These are phyloP conservation scores for Mus caroli DNA, from an alignment of 2,797 vertebrate species.

Conservation along the genomic window DNA sequence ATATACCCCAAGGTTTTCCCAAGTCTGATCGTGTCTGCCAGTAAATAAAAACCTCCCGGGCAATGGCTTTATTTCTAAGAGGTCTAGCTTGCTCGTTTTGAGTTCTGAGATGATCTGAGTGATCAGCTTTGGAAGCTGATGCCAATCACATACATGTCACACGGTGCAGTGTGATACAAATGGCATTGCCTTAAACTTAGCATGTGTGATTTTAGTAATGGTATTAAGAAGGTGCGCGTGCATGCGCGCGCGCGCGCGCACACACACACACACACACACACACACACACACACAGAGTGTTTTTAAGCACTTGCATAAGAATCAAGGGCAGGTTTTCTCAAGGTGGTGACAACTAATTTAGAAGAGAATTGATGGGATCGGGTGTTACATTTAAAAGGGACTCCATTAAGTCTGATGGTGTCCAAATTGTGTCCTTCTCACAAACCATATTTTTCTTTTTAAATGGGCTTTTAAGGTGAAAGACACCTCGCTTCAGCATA, in stretches of 20 bases:
- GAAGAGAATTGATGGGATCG: constrained; percentile 65
- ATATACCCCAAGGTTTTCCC: background rate
- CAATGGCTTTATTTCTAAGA: background rate
- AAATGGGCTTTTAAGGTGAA: constrained; percentile 82
- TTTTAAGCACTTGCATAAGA: constrained; percentile 52
- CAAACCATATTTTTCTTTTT: constrained; percentile 82
- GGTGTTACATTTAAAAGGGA: constrained; percentile 77
- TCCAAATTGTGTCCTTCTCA: constrained; percentile 79
- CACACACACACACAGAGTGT: background rate
- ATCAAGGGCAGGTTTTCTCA: constrained; percentile 66
- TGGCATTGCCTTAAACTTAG: background rate
- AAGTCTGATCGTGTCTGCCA: background rate
- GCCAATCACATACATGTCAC: background rate
- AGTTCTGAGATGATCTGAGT: constrained; percentile 26
- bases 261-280: background rate
- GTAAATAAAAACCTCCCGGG: background rate
- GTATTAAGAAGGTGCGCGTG: background rate
- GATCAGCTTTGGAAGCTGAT: background rate
- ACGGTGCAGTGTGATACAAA: background rate
- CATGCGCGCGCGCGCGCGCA: no score
- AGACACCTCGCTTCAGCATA: constrained; percentile 77
- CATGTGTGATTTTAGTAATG: background rate
- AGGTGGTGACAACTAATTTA: constrained; percentile 77
- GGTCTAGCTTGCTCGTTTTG: background rate
- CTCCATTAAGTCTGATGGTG: constrained; percentile 77